phyloP scores from a whole-genome alignment of 2,888 invertebrate species.

The Gnatocerus cornutus region DNA sequence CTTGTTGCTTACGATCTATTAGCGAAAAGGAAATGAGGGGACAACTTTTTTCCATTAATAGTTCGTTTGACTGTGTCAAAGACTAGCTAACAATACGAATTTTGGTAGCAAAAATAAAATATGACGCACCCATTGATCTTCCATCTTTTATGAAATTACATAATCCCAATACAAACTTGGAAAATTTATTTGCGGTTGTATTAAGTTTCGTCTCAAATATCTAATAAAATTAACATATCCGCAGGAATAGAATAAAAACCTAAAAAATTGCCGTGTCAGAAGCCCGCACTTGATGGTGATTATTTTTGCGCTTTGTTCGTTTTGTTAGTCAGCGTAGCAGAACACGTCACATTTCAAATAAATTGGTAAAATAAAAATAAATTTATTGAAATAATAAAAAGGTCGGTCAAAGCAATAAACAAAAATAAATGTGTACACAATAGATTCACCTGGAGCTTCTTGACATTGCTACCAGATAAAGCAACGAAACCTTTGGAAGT shows the following conservation, averaged over 20 bases:
- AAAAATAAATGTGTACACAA: slow-evolving; percentile 13
- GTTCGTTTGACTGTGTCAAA: too few species aligned
- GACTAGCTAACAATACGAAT: too few species aligned
- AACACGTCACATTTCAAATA: not conserved
- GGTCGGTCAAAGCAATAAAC: not conserved
- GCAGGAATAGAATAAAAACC: slow-evolving; percentile 7
- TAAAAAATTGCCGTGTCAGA: slow-evolving; percentile 21
- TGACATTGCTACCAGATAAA: too few species aligned
- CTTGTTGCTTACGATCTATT: not conserved
- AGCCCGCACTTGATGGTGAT: slow-evolving; percentile 18
- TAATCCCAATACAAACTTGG: not conserved
- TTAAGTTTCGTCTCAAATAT: slow-evolving; percentile 15
- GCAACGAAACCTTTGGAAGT: slow-evolving; percentile 13
- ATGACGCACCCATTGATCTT: too few species aligned
- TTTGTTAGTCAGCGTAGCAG: slow-evolving; percentile 2
- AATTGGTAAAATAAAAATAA: not conserved
- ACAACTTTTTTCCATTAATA: not conserved
- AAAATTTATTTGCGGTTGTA: slow-evolving; percentile 1
- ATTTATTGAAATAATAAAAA: not conserved
- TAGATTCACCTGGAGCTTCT: too few species aligned
- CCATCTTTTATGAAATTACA: too few species aligned
- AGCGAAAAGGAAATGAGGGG: not conserved
- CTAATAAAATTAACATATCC: slow-evolving; percentile 26
- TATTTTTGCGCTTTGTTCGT: slow-evolving; percentile 20
- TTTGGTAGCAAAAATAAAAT: too few species aligned